Evolutionary conservation across 2,113 vertebrate species (phyloP), one percentile per base, ranked within the genome.

Genomic region (Cyanistes caeruleus): DNA sequence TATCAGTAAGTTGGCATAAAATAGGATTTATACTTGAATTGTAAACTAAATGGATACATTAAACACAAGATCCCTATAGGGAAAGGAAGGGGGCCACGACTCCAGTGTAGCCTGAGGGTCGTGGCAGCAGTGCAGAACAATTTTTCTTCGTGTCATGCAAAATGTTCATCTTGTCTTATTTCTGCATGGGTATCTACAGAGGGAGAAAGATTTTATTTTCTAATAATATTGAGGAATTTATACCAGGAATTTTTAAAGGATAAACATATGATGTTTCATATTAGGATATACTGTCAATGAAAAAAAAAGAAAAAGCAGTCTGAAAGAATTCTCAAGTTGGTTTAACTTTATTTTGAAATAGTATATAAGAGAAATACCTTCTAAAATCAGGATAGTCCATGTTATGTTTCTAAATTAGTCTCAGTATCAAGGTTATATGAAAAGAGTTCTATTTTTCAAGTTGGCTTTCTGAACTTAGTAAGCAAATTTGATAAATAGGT

Each of bases 121-220:
- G 1, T 55, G 77, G 73, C 78, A 93, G 84, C 91, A 97, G 96
- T 96, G 89, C 89, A 87, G 67, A 87, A 74, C 87, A 85, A 91
- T 95, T 83, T 81, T 69, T 87, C 63, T 89, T 94, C 76, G 41
- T 94, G 93, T 59, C 84, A 20, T 53, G 74, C 49, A 69, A 87
- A 96, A 85, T 87, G 75, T 76, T 96, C 70, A 79, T 93, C 70
- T 81, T 84, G 86, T 56, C 84, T 85, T 83, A 58, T 84, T 91
- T 96, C 58, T 78, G 79, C 35, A 46, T 14, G 43, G 59, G 39
- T 91, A 18, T 93, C 46, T 59, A 73, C 70, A 94, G 87, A 68
- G n/a, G 41, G n/a, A 53, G 41, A 84, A 93, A 77, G 90, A 51
- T 69, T 89, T 79, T 89, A 28, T 67, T 84, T 31, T 68, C 25